A percentile compares a stretch with the other conserved stretches of the same genome.
Evolutionary conservation across 2,113 vertebrate species (phyloP).

Genomic region (Lipotes vexillifer): DNA sequence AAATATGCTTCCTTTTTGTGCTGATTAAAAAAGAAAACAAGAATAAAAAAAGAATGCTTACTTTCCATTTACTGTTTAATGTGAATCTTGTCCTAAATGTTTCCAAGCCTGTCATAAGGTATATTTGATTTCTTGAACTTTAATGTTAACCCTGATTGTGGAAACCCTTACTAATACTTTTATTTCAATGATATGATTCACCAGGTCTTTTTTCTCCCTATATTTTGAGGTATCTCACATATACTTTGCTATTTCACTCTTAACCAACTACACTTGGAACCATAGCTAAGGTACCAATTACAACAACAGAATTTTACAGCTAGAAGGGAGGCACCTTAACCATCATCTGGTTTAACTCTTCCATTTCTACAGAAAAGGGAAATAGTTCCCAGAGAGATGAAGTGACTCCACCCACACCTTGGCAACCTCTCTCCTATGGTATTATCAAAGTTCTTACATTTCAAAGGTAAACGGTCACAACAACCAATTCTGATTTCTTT

Average conservation of each 20-base stretch:
- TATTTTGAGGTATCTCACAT: neutral
- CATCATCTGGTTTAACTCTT: neutral
- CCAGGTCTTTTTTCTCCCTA: neutral
- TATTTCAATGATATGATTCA: neutral
- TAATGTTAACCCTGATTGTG: neutral
- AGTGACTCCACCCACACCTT: neutral
- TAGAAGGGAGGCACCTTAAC: neutral
- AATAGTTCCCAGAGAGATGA: neutral
- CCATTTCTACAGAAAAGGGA: neutral
- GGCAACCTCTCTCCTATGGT: neutral
- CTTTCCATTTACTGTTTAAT: neutral
- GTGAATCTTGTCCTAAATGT: neutral
- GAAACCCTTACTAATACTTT: neutral
- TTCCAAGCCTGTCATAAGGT: neutral
- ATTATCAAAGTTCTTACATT: neutral
- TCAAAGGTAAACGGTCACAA: neutral
- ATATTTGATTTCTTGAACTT: neutral
- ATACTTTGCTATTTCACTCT: neutral
- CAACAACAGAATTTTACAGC: neutral
- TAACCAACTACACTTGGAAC: neutral
- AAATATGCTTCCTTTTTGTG: neutral
- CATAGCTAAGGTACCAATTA: neutral
- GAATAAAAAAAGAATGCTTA: neutral
- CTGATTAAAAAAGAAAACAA: neutral
- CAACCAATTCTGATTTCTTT: neutral